Evolutionary conservation across 1,140 invertebrate species (phyloP).

Genomic region (Mylabris phalerata): DNA sequence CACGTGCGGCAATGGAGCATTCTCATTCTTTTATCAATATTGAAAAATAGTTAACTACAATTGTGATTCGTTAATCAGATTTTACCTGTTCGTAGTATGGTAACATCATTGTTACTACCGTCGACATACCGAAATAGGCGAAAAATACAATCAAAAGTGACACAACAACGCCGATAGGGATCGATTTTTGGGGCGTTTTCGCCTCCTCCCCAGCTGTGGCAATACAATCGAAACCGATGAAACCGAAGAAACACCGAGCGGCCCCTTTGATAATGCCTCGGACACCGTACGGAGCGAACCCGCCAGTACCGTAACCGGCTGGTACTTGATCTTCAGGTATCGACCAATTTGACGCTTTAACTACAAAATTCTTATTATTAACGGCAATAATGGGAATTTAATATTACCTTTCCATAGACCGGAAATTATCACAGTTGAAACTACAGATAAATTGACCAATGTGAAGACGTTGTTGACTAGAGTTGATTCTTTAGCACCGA

Average conservation of each 20-base stretch:
- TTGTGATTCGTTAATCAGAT: constrained; percentile 2
- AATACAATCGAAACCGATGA: constrained; percentile 86
- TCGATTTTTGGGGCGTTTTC: constrained; percentile 77
- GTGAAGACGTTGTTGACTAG: constrained; percentile 71
- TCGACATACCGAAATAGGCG: constrained; percentile 81
- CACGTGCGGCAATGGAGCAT: constrained; percentile 64
- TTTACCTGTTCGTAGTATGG: constrained; percentile 77
- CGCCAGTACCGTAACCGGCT: constrained; percentile 56
- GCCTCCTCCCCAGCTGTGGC: constrained; percentile 81
- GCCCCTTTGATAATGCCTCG: constrained; percentile 74
- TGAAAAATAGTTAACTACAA: constrained; percentile 24
- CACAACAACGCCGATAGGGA: constrained; percentile 81
- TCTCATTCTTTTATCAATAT: constrained; percentile 43
- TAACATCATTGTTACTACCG: constrained; percentile 79
- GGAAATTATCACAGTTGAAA: constrained; percentile 63
- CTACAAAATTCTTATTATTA: constrained; percentile 34
- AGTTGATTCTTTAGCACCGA: constrained; percentile 72
- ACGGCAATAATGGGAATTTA: neutral
- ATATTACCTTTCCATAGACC: constrained; percentile 58
- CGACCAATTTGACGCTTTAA: constrained; percentile 60
- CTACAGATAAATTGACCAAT: constrained; percentile 60
- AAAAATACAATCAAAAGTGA: constrained; percentile 77
- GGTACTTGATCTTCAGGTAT: constrained; percentile 52
- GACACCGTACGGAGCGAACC: constrained; percentile 77
- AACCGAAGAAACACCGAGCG: constrained; percentile 86